Percentiles rank a stretch among this genome's conserved stretches.
Conservation (phyloP, 1,140 invertebrate genomes). For the Aethina tumida region DNA sequence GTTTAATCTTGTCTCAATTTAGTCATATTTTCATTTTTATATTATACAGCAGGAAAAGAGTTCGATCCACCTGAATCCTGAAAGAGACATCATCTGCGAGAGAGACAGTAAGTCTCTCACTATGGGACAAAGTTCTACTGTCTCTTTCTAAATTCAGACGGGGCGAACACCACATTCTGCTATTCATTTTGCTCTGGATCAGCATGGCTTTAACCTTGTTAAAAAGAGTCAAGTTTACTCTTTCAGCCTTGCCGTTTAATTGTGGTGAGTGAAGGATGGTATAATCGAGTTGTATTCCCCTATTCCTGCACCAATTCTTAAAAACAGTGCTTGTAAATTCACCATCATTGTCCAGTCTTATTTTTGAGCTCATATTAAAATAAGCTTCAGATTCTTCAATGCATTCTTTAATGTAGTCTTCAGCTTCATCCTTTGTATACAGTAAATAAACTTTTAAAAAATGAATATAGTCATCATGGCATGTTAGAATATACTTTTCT, state of each 20-base stretch:
- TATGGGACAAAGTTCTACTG: no score
- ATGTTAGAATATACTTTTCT: constrained; percentile 29
- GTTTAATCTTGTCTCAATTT: no score
- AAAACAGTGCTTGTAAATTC: constrained; percentile 24
- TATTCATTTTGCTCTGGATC: no score
- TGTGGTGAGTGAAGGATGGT: constrained; percentile 31
- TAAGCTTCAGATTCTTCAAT: constrained; percentile 1
- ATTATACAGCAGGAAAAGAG: no score
- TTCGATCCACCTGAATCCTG: no score
- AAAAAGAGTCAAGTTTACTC: constrained; percentile 17
- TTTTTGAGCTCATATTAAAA: no score
- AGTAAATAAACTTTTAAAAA: constrained; percentile 29
- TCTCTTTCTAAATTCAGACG: no score
- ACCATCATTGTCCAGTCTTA: constrained; percentile 26
- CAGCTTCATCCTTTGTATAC: constrained; percentile 19
- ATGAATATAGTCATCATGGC: constrained; percentile 33
- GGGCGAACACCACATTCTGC: no score
- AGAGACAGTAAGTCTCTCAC: no score
- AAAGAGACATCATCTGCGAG: no score
- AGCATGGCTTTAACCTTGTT: constrained; percentile 18
- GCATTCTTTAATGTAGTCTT: constrained; percentile 6
- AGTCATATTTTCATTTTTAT: no score
- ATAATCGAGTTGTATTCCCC: constrained; percentile 21
- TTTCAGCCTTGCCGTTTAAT: constrained; percentile 21
- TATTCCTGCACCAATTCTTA: constrained; percentile 20